Conservation (phyloP, 2,113 vertebrate genomes). For the Tychaedon coryphoeus region DNA sequence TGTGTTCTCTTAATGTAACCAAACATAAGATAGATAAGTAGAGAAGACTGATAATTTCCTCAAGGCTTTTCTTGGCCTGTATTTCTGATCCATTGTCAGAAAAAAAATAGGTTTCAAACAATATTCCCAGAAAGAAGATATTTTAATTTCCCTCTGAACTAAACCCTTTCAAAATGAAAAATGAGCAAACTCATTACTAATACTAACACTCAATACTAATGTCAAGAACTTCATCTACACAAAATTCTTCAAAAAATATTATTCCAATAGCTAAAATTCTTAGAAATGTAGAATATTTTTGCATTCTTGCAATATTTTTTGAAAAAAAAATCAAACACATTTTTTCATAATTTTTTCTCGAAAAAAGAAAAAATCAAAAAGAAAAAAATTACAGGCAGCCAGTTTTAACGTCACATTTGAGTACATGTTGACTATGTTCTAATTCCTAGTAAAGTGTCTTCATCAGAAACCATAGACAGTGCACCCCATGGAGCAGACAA, state of each 20-base stretch:
- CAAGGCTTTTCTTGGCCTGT: not conserved
- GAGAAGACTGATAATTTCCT: not conserved
- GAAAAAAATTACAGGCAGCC: not conserved
- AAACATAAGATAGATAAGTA: not conserved
- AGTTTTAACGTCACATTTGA: not conserved
- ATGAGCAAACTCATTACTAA: not conserved
- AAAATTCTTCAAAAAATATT: not conserved
- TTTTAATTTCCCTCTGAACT: not conserved
- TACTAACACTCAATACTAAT: no score
- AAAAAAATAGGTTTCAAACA: not conserved
- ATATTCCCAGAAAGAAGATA: not conserved
- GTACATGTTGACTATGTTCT: not conserved
- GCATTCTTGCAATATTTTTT: not conserved
- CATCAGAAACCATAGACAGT: not conserved
- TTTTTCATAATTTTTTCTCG: not conserved
- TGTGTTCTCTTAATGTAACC: not conserved
- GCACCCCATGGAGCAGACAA: not conserved
- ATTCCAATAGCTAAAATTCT: not conserved
- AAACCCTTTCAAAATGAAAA: not conserved
- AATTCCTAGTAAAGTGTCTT: not conserved
- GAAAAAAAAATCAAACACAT: not conserved
- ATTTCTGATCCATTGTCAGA: not conserved
- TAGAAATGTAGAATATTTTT: not conserved
- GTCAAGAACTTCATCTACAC: not conserved
- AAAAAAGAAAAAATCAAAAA: not conserved